Evolutionary conservation across 2,113 vertebrate species (phyloP), one percentile per base, ranked within the genome.

Genomic region (Atrichornis clamosus): DNA sequence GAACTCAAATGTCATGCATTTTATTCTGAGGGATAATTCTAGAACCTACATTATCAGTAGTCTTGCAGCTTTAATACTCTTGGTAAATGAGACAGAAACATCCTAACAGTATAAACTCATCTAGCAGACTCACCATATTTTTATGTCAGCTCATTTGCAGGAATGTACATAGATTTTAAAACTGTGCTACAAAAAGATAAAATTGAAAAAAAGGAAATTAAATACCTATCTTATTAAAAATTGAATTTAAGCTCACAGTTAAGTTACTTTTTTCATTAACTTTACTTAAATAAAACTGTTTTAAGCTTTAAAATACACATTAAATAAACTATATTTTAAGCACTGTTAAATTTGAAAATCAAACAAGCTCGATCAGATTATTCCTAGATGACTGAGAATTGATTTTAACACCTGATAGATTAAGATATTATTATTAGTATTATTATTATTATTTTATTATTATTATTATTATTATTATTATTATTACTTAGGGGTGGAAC

Each of bases 161-260:
- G 6, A 49, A 6, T 7, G 6, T 20, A 64, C 3, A 27, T 37
- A 11, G 23, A 62, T 72, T 85, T 78, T 62, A 50, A 33, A 77
- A 44, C 3, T 19, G 5, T 9, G 11, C 0, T 23, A 33, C 1
- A 14, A 17, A 59, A 50, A 32, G 3, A 47, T 6, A 30, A 63
- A 59, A 35, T 13, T n/a, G n/a, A 8, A 7, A 27, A 42, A 65
- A 30, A 53, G 27, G 0, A 37, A 37, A 21, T 10, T 3, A 41
- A 41, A 78, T 9, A 39, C 0, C 3, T 59, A 3, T 56, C 8
- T 1, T 81, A n/a, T n/a, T 72, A 64, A 67, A 90, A 82, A 11
- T 4, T 6, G 3, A 79, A 27, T 65, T 87, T 67, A 73, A 80
- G 22, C n/a, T 13, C 33, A 67, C 47, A 77, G 56, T 33, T 47